phyloP scores from a whole-genome alignment of 2,797 vertebrate species.

The Hydrocynus forskahlii region DNA sequence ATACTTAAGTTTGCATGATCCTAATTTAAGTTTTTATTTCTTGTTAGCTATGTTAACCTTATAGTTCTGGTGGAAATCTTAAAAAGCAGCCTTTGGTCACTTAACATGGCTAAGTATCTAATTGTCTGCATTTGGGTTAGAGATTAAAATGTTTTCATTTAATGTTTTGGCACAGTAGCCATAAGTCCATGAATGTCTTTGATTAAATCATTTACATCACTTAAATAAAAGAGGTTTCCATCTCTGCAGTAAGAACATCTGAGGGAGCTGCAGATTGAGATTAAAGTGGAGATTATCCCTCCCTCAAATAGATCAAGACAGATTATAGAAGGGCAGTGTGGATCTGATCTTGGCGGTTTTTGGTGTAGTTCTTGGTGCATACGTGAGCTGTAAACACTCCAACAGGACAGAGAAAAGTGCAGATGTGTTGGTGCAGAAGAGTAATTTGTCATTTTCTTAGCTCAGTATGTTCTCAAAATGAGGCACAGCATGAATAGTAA shows the following conservation, averaged over 20 bases:
- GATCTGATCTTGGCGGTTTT: neutral
- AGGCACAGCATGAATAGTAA: neutral
- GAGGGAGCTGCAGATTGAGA: constrained; percentile 42
- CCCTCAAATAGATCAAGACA: constrained; percentile 44
- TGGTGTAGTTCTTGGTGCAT: neutral
- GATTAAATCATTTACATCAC: constrained; percentile 1
- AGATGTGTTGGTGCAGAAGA: neutral
- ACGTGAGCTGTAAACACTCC: neutral
- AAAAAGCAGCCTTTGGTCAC: too few relatives aligned
- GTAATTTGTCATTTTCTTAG: neutral
- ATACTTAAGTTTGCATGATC: too few relatives aligned
- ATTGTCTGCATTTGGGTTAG: too few relatives aligned
- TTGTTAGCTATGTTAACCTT: neutral
- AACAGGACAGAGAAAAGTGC: neutral
- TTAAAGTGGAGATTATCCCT: constrained; percentile 34
- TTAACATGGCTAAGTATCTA: too few relatives aligned
- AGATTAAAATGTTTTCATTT: too few relatives aligned
- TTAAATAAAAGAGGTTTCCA: neutral
- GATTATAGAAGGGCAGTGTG: constrained; percentile 38
- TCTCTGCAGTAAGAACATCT: constrained; percentile 23
- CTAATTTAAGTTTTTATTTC: too few relatives aligned
- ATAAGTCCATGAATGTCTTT: neutral
- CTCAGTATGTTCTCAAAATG: neutral
- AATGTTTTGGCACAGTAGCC: neutral
- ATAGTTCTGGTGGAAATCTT: neutral